Conservation (phyloP, 2,113 vertebrate genomes). For the Abramis brama region DNA sequence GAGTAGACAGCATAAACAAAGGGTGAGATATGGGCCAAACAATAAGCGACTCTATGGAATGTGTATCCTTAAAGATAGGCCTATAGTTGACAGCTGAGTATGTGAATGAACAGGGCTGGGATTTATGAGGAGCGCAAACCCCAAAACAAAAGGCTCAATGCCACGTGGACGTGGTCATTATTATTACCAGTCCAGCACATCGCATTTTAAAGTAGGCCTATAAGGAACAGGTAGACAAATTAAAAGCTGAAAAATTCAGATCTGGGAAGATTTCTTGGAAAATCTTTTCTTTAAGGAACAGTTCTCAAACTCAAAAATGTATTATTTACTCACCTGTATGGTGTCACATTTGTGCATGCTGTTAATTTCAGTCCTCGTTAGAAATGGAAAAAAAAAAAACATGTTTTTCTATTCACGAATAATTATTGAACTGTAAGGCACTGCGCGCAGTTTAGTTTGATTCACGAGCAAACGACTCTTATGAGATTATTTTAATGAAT, state of each 20-base stretch:
- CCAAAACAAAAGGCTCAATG: not conserved
- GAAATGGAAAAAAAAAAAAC: not conserved
- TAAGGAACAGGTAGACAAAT: not conserved
- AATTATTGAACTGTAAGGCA: not conserved
- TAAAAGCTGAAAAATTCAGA: not conserved
- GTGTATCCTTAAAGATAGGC: constrained; percentile 26
- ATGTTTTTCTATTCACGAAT: not conserved
- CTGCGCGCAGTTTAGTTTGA: not conserved
- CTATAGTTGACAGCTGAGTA: constrained; percentile 59
- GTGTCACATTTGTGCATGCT: not conserved
- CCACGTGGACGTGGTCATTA: too few species aligned
- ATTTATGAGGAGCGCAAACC: not conserved
- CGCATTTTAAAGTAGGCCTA: not conserved
- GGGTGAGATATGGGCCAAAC: not conserved
- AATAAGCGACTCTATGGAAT: constrained; percentile 15
- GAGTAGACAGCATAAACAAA: constrained; percentile 20
- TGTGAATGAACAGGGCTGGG: constrained; percentile 49
- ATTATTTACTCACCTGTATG: not conserved
- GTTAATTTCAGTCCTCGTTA: not conserved
- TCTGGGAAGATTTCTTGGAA: not conserved
- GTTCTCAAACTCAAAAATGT: not conserved
- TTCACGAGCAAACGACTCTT: not conserved
- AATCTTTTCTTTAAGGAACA: not conserved
- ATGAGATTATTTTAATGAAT: not conserved
- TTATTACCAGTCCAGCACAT: not conserved